Base-by-base conservation (phyloP, 1,140 invertebrate species). In the Leptinotarsa texana region DNA sequence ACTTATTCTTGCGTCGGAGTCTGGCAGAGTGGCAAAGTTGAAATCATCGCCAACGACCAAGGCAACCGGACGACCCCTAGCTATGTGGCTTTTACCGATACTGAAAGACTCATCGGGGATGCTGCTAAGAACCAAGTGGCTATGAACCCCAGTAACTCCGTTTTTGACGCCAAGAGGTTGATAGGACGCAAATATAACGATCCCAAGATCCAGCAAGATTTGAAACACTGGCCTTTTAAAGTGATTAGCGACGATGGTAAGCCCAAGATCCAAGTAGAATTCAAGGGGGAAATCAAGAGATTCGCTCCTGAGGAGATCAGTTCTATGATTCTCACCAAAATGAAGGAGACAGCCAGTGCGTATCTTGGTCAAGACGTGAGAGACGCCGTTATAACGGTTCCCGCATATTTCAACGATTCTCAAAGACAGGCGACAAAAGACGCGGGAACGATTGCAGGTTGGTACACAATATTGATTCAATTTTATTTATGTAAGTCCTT, bases 21-120 rank as follows among this genome's bases (percentile, higher is more conserved):
- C 2, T 95, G 91, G 87, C 91, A 94, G 80, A 90, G 96, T 82
- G 95, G 94, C 74, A 96, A 95, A 86, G 92, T 97, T 65, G 95
- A 97, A 86, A 97, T 97, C 83, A 96, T 97, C 80, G 95, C 95
- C 81, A 97, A 98, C 84, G 96, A 97, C 84, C 95, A 96, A 87
- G 96, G 96, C 22, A 97, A 97, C 87, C 87, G 95, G 63, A 97
- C 95, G 33, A 97, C 95, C 57, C 95, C 95, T 11, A 93, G 92
- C 72, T 97, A 96, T 86, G 95, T 98, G 57, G 95, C 94, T 2
- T 93, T 96, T 85, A 94, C 92, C 1, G 93, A 95, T 75, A 92
- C 91, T 0, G 94, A 96, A 83, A 85, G 93, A 3, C 86, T 94
- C 13, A 92, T 94, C 22, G 89, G 89, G 17, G 87, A 90, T 76